These are phyloP conservation scores for Actinopyga echinites DNA, from an alignment of 53 echinoderm and acorn worm species.

Conservation along the genomic window DNA sequence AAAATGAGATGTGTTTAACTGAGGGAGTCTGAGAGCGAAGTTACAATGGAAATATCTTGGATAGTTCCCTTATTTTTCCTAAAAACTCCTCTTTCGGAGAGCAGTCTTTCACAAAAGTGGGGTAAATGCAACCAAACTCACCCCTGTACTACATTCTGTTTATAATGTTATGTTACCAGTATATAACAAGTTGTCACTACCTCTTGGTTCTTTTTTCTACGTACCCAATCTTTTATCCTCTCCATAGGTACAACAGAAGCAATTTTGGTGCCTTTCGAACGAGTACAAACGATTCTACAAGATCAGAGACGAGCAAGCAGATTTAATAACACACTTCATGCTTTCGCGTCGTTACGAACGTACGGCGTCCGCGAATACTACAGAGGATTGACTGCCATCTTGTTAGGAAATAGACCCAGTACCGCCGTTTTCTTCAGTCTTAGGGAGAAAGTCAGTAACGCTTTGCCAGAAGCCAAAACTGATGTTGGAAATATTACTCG, in stretches of 20 bases:
- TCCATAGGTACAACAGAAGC: slow-evolving; percentile 86
- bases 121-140: too few species aligned
- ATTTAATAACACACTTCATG: slow-evolving; percentile 82
- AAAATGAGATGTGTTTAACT: too few species aligned
- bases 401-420: slow-evolving; percentile 95
- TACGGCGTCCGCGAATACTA: slow-evolving; percentile 85
- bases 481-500: slow-evolving; percentile 52
- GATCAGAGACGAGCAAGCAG: slow-evolving; percentile 75
- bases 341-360: slow-evolving; percentile 60
- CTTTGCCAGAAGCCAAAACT: slow-evolving; percentile 64
- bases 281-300: slow-evolving; percentile 90
- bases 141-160: too few species aligned
- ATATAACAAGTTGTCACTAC: too few species aligned
- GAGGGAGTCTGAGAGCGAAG: too few species aligned
- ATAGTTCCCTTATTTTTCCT: too few species aligned
- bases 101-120: too few species aligned
- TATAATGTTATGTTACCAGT: too few species aligned
- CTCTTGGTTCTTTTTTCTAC: background rate
- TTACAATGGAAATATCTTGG: too few species aligned
- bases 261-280: slow-evolving; percentile 86
- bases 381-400: slow-evolving; percentile 86
- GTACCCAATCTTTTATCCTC: background rate
- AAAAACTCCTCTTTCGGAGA: too few species aligned
- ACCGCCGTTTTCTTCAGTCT: slow-evolving; percentile 87
- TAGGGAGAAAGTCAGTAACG: slow-evolving; percentile 59